These are phyloP conservation scores for Danio choprae DNA, from an alignment of 2,797 vertebrate species.

Conservation along the genomic window DNA sequence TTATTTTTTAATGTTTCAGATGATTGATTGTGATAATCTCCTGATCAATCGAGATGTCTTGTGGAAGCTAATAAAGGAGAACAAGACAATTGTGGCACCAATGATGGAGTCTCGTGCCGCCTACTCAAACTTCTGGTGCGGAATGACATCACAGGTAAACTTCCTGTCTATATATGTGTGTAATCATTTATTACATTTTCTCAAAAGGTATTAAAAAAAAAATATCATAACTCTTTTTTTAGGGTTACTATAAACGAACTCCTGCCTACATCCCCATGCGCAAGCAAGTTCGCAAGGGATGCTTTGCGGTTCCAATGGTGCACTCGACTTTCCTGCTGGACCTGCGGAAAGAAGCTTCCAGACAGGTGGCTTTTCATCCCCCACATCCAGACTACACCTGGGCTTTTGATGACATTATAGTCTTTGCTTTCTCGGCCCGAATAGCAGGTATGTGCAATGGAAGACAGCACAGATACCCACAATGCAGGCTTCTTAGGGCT, in stretches of 20 bases:
- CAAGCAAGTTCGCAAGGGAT: constrained; percentile 84
- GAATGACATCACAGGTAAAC: constrained; percentile 90
- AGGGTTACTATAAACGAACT: constrained; percentile 93
- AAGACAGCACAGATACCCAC: background rate
- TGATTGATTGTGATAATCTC: constrained; percentile 89
- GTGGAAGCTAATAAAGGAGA: constrained; percentile 86
- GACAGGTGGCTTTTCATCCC: constrained; percentile 85
- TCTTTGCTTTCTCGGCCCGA: constrained; percentile 90
- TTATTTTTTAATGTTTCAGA: constrained; percentile 66
- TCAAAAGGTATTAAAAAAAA: background rate
- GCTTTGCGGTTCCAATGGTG: constrained; percentile 94
- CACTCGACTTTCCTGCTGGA: constrained; percentile 94
- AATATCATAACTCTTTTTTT: background rate
- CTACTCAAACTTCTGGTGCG: constrained; percentile 97
- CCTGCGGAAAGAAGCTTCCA: constrained; percentile 85
- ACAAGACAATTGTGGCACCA: constrained; percentile 90
- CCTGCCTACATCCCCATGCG: constrained; percentile 92
- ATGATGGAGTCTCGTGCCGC: constrained; percentile 94
- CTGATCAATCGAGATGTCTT: constrained; percentile 84
- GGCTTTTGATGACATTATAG: constrained; percentile 94
- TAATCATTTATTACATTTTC: background rate
- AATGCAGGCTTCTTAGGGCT: background rate
- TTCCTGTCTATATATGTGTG: background rate
- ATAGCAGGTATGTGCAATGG: constrained; percentile 81
- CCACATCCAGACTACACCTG: constrained; percentile 89